Percentiles rank a stretch among this genome's conserved stretches.
Evolutionary conservation across 1,140 invertebrate genomes (phyloP).

Genomic region (Apis mellifera): Amel_HAv3.1 CM009936.2:9432001-9432500

Average conservation of each 20-base stretch:
- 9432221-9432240: not conserved
- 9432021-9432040: not conserved
- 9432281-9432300: no score
- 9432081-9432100: not conserved
- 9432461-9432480: not conserved
- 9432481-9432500: conserved; percentile 25
- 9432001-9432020: no score
- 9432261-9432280: not conserved
- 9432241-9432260: not conserved
- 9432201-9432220: no score
- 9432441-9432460: conserved; percentile 15
- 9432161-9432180: no score
- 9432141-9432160: not conserved
- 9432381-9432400: no score
- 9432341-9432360: no score
- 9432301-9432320: no score
- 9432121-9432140: not conserved
- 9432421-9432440: not conserved
- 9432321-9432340: no score
- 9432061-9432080: not conserved
- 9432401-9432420: no score
- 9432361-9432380: no score
- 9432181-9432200: not conserved
- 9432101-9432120: not conserved
- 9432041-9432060: not conserved